Evolutionary conservation across 2,113 vertebrate species (phyloP), one percentile per base, ranked within the genome.

Genomic region (Ciconia maguari): DNA sequence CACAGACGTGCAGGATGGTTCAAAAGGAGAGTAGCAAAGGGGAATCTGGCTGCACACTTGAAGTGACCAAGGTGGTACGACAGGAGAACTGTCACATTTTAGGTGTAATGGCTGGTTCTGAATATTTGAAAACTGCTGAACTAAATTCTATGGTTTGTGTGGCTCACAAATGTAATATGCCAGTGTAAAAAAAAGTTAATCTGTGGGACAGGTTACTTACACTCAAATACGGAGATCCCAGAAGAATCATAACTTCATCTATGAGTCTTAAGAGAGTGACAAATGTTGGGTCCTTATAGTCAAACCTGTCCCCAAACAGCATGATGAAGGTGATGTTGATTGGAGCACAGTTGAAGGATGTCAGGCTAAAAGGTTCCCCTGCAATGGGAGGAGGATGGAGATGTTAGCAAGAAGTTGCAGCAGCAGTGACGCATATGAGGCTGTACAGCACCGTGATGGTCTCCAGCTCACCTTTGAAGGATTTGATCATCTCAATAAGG

Each of bases 241-340:
- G 93, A 41, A 98, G 98, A 74, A 97, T 92, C 98, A 98, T 98
- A 29, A 98, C 81, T 75, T 98, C 98, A 24, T 98, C 97, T 10
- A 98, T 98, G 92, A 98, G 98, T 34, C 72, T 95, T 83, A 98
- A 51, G 60, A 98, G 93, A 25, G 98, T 97, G 71, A 97, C 41
- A 18, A 98, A 98, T 10, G 96, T 77, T 1, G 98, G 97, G 78
- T 98, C 97, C 38, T 80, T 89, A 57, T 98, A 98, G 72, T 98
- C 97, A 42, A 98, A 98, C 55, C 98, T 96, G 61, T 90, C 97
- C 60, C 98, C 98, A 6, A 98, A 98, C 46, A 98, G 96, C 65
- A 98, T 62, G 5, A 82, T 0, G 49, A 98, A 98, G 81, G 97
- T 98, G 94, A 98, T 16, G 34, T 98, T 98, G 95, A 98, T 98